These are phyloP conservation scores for Orthonychiurus folsomi DNA, from an alignment of 2,888 invertebrate genomes.

Conservation along the genomic window DNA sequence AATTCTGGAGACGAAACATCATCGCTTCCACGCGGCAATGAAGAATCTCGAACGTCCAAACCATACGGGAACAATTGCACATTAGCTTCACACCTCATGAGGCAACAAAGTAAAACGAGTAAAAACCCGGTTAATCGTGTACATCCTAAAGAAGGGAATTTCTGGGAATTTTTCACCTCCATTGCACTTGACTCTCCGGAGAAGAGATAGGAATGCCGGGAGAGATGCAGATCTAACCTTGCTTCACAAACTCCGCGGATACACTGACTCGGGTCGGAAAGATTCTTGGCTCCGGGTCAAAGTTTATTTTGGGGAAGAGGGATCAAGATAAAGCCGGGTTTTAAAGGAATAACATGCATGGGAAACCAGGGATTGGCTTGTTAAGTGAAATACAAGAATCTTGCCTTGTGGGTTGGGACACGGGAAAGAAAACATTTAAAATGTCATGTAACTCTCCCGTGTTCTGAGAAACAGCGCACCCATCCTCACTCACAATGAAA, in stretches of 20 bases:
- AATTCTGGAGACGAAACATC: slow-evolving; percentile 60
- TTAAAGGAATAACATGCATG: too few species aligned
- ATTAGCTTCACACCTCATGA: background rate
- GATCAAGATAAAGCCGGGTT: background rate
- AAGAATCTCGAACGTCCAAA: slow-evolving; percentile 48
- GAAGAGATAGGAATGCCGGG: background rate
- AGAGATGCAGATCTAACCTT: slow-evolving; percentile 11
- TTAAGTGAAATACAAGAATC: background rate
- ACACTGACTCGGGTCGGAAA: slow-evolving; percentile 33
- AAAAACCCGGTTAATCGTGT: background rate
- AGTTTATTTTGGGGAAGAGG: slow-evolving; percentile 40
- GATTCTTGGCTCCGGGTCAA: slow-evolving; percentile 41
- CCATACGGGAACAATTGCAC: slow-evolving; percentile 53
- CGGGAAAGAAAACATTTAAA: background rate
- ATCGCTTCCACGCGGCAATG: slow-evolving; percentile 48
- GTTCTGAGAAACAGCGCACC: background rate
- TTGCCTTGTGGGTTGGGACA: background rate
- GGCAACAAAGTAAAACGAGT: slow-evolving; percentile 8
- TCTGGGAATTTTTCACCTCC: background rate
- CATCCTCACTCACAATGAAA: too few species aligned
- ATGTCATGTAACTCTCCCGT: background rate
- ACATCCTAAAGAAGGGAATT: too few species aligned
- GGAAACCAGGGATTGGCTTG: too few species aligned
- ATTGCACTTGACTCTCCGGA: too few species aligned
- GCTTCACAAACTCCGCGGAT: slow-evolving; percentile 32